These are phyloP conservation scores for Unio pictorum DNA, from an alignment of 2,888 invertebrate species.

Conservation along the genomic window DNA sequence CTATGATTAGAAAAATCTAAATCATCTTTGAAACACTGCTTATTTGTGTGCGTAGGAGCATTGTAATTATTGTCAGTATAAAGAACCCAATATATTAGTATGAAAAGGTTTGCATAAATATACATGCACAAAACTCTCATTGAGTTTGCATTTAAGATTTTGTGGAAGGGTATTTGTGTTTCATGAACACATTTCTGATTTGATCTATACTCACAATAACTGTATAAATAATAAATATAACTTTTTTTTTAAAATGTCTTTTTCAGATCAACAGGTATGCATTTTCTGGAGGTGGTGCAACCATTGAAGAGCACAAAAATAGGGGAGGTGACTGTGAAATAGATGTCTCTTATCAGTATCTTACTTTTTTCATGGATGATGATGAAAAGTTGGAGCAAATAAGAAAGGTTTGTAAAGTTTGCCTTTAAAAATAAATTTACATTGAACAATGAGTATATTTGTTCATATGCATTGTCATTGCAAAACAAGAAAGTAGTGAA, in stretches of 20 bases:
- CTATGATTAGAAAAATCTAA: too few species aligned
- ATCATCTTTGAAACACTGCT: too few species aligned
- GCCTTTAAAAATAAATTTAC: neutral
- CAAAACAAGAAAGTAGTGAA: neutral
- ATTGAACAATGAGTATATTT: neutral
- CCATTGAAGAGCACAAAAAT: constrained; percentile 90
- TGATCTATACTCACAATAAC: too few species aligned
- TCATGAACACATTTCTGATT: too few species aligned
- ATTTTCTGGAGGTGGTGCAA: constrained; percentile 95
- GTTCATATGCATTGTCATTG: neutral
- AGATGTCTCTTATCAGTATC: constrained; percentile 95
- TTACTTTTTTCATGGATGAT: constrained; percentile 95
- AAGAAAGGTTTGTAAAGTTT: constrained; percentile 72
- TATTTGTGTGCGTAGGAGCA: too few species aligned
- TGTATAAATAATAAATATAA: neutral
- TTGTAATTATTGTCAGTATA: too few species aligned
- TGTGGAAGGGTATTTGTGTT: too few species aligned
- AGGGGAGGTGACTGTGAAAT: constrained; percentile 95
- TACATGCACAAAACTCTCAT: too few species aligned
- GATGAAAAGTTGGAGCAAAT: constrained; percentile 88
- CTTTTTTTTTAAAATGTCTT: constrained; percentile 3
- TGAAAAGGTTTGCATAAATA: too few species aligned
- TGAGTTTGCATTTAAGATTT: too few species aligned
- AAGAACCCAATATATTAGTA: too few species aligned
- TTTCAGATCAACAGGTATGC: constrained; percentile 92